Percentiles rank a stretch among this genome's conserved stretches.
phyloP scores from a whole-genome alignment of 2,113 vertebrate species.

The Meriones unguiculatus region DNA sequence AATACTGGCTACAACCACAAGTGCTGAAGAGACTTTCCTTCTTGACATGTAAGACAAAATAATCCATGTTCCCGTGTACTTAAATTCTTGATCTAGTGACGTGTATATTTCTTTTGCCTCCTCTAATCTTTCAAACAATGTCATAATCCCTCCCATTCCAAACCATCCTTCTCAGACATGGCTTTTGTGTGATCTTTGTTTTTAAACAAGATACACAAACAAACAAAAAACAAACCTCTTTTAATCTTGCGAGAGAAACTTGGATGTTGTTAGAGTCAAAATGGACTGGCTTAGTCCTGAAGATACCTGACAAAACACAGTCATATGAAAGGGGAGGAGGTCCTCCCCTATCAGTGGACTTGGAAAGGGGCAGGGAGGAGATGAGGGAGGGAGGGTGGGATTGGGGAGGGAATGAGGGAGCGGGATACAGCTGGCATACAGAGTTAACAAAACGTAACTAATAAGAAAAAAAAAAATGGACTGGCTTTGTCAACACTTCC shows the following conservation, averaged over 20 bases:
- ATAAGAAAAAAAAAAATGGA: not conserved
- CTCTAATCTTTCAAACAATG: not conserved
- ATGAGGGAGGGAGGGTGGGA: too few species aligned
- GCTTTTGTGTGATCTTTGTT: not conserved
- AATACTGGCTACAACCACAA: not conserved
- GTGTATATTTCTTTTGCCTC: not conserved
- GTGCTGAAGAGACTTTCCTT: not conserved
- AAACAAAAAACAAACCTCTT: not conserved
- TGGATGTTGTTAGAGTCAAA: not conserved
- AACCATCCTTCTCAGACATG: too few species aligned
- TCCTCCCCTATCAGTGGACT: too few species aligned
- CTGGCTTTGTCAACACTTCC: not conserved
- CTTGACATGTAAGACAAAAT: not conserved
- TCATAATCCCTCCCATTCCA: not conserved
- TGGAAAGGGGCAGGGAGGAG: too few species aligned
- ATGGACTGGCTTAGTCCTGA: not conserved
- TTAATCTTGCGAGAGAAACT: not conserved
- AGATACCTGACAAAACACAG: too few species aligned
- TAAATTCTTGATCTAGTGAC: not conserved
- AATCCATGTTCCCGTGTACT: not conserved
- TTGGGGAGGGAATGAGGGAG: too few species aligned
- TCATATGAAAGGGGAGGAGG: too few species aligned
- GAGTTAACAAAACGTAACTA: too few species aligned
- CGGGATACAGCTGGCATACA: too few species aligned
- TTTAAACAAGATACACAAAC: not conserved